Conservation (phyloP, 2,888 invertebrate genomes). For the Andrena chrysosceles region DNA sequence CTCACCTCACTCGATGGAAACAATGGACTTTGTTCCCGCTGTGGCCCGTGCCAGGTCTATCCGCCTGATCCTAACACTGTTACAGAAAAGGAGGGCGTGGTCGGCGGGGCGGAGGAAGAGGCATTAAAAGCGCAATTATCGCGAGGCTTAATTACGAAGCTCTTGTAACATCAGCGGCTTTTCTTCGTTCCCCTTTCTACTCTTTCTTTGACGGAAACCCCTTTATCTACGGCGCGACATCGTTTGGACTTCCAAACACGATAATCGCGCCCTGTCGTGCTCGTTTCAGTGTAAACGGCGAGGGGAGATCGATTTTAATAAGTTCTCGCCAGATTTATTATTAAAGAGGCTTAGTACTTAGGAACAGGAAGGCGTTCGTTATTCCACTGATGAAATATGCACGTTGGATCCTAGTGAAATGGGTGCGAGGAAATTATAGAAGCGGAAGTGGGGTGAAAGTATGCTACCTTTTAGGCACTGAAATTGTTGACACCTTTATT, state of each 20-base stretch:
- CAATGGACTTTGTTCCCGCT: conserved; percentile 66
- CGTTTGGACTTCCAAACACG: conserved; percentile 38
- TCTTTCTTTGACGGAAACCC: conserved; percentile 36
- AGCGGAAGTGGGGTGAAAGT: too few species aligned
- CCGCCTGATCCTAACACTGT: conserved; percentile 49
- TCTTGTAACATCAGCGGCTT: conserved; percentile 66
- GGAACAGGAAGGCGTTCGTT: too few species aligned
- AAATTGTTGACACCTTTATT: too few species aligned
- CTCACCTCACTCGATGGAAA: conserved; percentile 52
- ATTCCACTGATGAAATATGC: too few species aligned
- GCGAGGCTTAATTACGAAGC: conserved; percentile 70
- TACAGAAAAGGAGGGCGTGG: conserved; percentile 4
- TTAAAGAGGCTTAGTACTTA: too few species aligned
- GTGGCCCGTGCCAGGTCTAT: conserved; percentile 29
- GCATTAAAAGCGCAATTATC: conserved; percentile 74
- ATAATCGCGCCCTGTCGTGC: conserved; percentile 42
- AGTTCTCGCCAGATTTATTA: too few species aligned
- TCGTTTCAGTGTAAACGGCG: conserved; percentile 36
- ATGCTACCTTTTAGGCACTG: too few species aligned
- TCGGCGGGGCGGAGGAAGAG: conserved; percentile 23
- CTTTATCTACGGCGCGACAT: conserved; percentile 26
- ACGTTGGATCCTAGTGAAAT: too few species aligned
- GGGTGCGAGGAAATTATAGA: too few species aligned
- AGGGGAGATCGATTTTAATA: neutral
- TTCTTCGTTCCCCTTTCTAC: conserved; percentile 22